phyloP scores from a whole-genome alignment of 2,113 vertebrate species.

The Rhea pennata region DNA sequence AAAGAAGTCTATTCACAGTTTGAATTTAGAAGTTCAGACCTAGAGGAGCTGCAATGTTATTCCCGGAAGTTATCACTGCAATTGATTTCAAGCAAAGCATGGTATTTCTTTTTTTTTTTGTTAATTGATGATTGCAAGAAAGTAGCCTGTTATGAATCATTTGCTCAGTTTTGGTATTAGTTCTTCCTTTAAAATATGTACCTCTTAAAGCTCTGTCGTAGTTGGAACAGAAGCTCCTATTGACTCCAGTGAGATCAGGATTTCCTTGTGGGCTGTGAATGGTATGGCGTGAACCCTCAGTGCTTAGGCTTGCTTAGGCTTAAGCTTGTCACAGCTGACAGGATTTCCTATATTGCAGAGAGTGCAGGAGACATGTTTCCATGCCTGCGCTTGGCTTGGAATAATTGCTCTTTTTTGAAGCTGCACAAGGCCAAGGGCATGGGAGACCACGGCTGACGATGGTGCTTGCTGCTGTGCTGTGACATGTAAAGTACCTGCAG shows the following conservation, averaged over 20 bases:
- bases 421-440: background rate
- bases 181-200: background rate
- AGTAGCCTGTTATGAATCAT: background rate
- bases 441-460: fast-evolving
- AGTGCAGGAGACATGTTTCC: background rate
- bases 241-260: background rate
- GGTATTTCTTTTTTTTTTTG: background rate
- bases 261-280: background rate
- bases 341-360: background rate
- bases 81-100: background rate
- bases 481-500: background rate
- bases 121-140: background rate
- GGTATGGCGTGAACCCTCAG: background rate
- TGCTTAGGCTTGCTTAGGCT: background rate
- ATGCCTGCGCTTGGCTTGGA: background rate
- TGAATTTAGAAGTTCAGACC: background rate
- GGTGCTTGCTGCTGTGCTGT: fast-evolving
- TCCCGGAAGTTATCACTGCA: background rate
- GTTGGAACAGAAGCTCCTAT: background rate
- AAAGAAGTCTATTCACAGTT: background rate
- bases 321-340: fast-evolving
- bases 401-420: background rate
- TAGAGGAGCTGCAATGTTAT: background rate
- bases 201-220: background rate
- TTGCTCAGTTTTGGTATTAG: background rate